Evolutionary conservation across 2,888 invertebrate species (phyloP).

Genomic region (Cerceris rybyensis): DNA sequence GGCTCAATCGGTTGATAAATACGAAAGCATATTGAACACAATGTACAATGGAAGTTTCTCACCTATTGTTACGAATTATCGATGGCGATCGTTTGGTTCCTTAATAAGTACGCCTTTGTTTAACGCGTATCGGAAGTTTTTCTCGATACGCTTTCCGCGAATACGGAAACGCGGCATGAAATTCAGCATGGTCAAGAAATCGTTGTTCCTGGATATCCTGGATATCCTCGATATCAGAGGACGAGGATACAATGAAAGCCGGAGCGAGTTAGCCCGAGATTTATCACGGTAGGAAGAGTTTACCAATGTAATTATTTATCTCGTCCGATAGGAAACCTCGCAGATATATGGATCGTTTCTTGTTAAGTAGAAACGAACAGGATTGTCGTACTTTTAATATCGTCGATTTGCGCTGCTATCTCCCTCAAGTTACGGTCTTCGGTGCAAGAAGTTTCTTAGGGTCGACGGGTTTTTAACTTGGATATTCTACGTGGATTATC

Average conservation of each 20-base stretch:
- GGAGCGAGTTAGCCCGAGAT: constrained; percentile 18
- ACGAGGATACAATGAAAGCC: constrained; percentile 41
- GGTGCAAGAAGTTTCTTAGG: no score
- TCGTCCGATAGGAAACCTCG: constrained; percentile 24
- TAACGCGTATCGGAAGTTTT: constrained; percentile 28
- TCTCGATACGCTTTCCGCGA: constrained; percentile 41
- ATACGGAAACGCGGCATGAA: constrained; percentile 43
- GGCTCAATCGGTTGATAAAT: constrained; percentile 54
- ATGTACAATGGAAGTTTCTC: constrained; percentile 57
- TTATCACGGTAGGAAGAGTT: constrained; percentile 51
- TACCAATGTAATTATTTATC: constrained; percentile 53
- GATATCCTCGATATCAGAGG: constrained; percentile 15
- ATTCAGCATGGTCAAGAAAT: constrained; percentile 6
- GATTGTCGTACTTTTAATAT: background rate
- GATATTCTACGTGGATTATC: no score
- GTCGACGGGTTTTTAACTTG: no score
- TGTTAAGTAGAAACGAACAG: background rate
- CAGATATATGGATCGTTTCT: constrained; percentile 16
- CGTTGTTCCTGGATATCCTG: constrained; percentile 16
- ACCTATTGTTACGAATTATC: constrained; percentile 59
- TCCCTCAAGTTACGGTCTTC: no score
- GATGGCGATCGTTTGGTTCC: constrained; percentile 53
- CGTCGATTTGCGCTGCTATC: no score
- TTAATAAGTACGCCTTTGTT: constrained; percentile 57
- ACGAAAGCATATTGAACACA: constrained; percentile 46